Evolutionary conservation across 92 coral and sea anemone genomes (phyloP).

Genomic region (Isaurus tuberculatus): DNA sequence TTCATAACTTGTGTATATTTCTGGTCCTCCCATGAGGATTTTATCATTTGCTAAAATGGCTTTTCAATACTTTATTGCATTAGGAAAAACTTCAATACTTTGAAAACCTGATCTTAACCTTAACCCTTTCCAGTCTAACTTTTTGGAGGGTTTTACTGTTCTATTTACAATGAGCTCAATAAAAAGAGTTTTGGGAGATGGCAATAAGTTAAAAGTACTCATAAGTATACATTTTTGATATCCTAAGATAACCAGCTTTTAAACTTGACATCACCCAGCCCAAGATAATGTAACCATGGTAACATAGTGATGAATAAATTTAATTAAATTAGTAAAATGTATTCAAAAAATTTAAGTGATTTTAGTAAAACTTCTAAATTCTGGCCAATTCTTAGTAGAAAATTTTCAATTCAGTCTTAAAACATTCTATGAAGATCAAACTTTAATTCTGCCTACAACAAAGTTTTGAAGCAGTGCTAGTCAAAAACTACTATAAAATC

Average conservation of each 20-base stretch:
- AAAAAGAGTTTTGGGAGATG: slow-evolving; percentile 4
- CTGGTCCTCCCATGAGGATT: too few relatives aligned
- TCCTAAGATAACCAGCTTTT: not conserved
- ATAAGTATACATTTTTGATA: not conserved
- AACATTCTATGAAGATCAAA: slow-evolving; percentile 31
- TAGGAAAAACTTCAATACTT: too few relatives aligned
- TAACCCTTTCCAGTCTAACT: not conserved
- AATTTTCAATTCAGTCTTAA: slow-evolving; percentile 13
- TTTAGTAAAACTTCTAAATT: slow-evolving; percentile 18
- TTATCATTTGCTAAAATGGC: too few relatives aligned
- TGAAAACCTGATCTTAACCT: too few relatives aligned
- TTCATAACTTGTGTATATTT: too few relatives aligned
- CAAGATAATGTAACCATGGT: slow-evolving; percentile 15
- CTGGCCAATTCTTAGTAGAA: not conserved
- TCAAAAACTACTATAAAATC: not conserved
- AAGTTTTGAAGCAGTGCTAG: not conserved
- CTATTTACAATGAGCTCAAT: not conserved
- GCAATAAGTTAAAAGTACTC: not conserved
- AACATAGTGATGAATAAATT: slow-evolving; percentile 21
- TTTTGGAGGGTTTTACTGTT: not conserved
- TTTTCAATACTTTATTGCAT: too few relatives aligned
- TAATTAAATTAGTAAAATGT: not conserved
- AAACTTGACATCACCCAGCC: slow-evolving; percentile 5
- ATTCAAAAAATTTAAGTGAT: slow-evolving; percentile 8
- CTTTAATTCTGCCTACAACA: slow-evolving; percentile 13